phyloP scores from a whole-genome alignment of 35 echinoderm and acorn worm genomes.

The Apostichopus japonicus region DNA sequence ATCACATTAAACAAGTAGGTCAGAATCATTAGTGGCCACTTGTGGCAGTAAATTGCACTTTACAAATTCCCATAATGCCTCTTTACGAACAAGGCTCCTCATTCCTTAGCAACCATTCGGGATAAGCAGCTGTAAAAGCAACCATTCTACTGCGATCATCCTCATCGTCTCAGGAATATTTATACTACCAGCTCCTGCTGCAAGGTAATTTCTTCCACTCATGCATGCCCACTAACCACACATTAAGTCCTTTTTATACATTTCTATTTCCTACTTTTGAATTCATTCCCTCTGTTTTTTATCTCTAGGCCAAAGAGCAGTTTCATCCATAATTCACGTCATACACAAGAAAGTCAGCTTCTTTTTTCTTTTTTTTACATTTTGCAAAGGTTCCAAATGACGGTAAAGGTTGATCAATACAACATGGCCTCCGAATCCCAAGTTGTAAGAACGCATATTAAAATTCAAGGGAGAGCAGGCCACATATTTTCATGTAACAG shows the following conservation, averaged over 20 bases:
- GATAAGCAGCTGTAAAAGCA: neutral
- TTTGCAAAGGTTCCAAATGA: neutral
- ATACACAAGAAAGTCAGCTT: neutral
- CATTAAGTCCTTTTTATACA: neutral
- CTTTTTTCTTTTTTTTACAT: neutral
- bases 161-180: neutral
- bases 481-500: too few relatives aligned
- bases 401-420: neutral
- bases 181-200: neutral
- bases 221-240: neutral
- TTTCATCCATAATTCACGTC: constrained; percentile 20
- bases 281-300: neutral
- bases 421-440: neutral
- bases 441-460: too few relatives aligned
- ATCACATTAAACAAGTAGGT: neutral
- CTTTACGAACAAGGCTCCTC: neutral
- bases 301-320: neutral
- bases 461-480: too few relatives aligned
- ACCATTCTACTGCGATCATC: neutral
- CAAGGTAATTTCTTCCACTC: neutral
- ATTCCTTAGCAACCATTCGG: neutral
- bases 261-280: neutral
- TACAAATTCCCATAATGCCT: neutral
- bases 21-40: neutral
- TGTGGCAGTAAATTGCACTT: neutral